Evolutionary conservation across 2,113 vertebrate genomes (phyloP).

Genomic region (Microcebus lehilahytsara): DNA sequence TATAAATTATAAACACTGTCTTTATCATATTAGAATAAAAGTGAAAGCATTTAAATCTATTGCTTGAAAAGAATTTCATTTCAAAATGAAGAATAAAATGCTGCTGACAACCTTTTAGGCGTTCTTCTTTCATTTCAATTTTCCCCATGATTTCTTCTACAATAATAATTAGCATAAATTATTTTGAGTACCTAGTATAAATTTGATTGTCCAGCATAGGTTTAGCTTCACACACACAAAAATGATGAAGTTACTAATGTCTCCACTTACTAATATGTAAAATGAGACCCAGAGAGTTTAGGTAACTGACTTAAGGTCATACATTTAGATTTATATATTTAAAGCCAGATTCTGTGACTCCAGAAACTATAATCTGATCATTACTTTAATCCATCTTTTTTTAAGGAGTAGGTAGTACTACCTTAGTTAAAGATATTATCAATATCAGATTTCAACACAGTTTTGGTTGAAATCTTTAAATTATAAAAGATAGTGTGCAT

Average conservation of each 20-base stretch:
- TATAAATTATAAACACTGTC: neutral
- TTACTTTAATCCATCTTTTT: neutral
- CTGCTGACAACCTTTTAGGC: neutral
- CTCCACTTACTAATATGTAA: neutral
- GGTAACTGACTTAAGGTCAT: neutral
- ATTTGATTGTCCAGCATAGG: neutral
- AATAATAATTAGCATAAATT: slow-evolving; percentile 14
- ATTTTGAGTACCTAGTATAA: neutral
- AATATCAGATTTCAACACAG: neutral
- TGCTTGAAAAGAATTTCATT: slow-evolving; percentile 31
- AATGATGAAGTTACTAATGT: neutral
- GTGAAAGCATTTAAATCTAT: neutral
- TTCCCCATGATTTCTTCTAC: neutral
- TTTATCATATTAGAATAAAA: neutral
- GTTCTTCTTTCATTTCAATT: neutral
- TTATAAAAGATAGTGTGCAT: neutral
- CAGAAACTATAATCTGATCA: neutral
- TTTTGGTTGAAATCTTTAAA: neutral
- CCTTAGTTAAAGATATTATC: neutral
- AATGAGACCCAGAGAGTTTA: neutral
- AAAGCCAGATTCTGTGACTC: neutral
- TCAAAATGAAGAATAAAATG: slow-evolving; percentile 11
- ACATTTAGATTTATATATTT: neutral
- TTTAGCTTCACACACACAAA: neutral
- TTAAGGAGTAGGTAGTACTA: neutral